A percentile compares a stretch with the other conserved stretches of the same genome.
Evolutionary conservation across 2,797 vertebrate species (phyloP).

Genomic region (Sebastes taczanowskii): DNA sequence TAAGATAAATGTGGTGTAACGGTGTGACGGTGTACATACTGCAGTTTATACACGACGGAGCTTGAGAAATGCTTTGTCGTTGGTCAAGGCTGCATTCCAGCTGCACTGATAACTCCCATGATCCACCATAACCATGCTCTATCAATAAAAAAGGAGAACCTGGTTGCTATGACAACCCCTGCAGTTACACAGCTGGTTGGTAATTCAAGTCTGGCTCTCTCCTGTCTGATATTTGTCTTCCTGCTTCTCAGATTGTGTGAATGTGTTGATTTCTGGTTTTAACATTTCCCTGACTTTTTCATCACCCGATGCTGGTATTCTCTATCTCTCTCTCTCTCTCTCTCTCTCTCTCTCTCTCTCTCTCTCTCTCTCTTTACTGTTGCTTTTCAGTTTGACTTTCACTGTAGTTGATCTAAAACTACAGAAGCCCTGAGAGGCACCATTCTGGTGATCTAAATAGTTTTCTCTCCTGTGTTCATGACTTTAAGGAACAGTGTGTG

Average conservation of each 20-base stretch:
- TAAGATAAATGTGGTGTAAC: slow-evolving; percentile 19
- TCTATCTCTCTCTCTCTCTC: too few relatives aligned
- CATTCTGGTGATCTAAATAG: too few relatives aligned
- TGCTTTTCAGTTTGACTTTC: too few relatives aligned
- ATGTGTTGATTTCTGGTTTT: background rate
- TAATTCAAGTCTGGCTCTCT: slow-evolving; percentile 15
- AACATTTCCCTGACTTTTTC: too few relatives aligned
- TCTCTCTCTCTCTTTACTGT: too few relatives aligned
- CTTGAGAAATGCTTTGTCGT: slow-evolving; percentile 19
- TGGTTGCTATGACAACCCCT: slow-evolving; percentile 31
- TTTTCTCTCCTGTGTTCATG: too few relatives aligned
- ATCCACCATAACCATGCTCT: slow-evolving; percentile 13
- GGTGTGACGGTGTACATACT: slow-evolving; percentile 29
- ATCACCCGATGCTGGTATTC: too few relatives aligned
- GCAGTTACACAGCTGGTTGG: slow-evolving; percentile 17
- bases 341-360: too few relatives aligned
- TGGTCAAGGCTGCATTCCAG: slow-evolving; percentile 15
- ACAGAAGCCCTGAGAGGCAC: too few relatives aligned
- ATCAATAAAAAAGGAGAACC: slow-evolving; percentile 1
- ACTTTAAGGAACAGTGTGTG: too few relatives aligned
- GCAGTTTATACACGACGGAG: background rate
- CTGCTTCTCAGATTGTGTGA: slow-evolving; percentile 16
- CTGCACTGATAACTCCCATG: background rate
- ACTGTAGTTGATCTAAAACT: too few relatives aligned
- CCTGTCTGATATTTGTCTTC: slow-evolving; percentile 40